phyloP scores from a whole-genome alignment of 2,888 invertebrate species.

The Stegophylla sp. region DNA sequence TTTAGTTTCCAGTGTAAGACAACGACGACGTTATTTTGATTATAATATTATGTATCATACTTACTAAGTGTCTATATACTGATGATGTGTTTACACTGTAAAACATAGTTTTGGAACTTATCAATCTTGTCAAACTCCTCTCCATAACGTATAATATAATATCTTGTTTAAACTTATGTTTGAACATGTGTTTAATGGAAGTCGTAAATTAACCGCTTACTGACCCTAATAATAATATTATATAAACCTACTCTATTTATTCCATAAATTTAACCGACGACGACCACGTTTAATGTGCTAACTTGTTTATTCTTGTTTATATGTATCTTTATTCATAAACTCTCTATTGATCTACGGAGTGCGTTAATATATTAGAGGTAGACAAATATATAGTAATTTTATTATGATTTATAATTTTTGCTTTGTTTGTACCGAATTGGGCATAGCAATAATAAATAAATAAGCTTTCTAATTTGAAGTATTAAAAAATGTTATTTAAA shows the following conservation, averaged over 20 bases:
- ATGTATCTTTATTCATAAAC: too few species aligned
- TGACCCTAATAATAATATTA: background rate
- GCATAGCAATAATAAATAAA: too few species aligned
- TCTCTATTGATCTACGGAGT: too few species aligned
- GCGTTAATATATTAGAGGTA: too few species aligned
- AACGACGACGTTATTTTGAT: background rate
- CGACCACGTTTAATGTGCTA: background rate
- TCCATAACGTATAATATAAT: constrained; percentile 1
- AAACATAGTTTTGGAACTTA: constrained; percentile 4
- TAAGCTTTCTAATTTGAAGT: too few species aligned
- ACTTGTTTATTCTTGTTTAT: too few species aligned
- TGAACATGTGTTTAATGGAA: background rate
- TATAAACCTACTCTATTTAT: background rate
- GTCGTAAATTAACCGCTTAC: background rate
- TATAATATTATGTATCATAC: background rate
- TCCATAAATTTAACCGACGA: background rate
- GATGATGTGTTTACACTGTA: background rate
- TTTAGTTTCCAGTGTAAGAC: background rate
- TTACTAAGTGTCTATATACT: background rate
- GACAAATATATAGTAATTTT: too few species aligned
- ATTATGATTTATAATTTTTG: too few species aligned
- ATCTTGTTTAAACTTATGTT: background rate
- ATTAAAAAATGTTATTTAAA: too few species aligned
- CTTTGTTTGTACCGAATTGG: too few species aligned
- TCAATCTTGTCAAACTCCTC: constrained; percentile 13